Evolutionary conservation across 2,888 invertebrate species (phyloP).

Genomic region (Euplexia lucipara): DNA sequence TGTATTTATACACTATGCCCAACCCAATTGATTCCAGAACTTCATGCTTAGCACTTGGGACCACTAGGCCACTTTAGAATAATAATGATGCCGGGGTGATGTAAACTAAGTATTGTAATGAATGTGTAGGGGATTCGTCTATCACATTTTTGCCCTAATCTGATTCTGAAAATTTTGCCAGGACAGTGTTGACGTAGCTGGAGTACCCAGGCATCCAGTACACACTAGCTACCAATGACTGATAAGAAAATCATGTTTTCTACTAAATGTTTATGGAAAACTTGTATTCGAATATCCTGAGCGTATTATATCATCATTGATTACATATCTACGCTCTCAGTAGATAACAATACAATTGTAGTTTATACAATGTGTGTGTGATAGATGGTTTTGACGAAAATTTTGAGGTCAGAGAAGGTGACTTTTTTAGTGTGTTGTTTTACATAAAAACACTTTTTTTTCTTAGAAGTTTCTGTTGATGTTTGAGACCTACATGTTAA

Average conservation of each 20-base stretch:
- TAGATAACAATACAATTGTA: constrained; percentile 40
- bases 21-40: too few relatives aligned
- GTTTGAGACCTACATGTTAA: too few relatives aligned
- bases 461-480: background rate
- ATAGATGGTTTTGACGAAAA: constrained; percentile 41
- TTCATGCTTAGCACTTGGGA: too few relatives aligned
- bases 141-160: background rate
- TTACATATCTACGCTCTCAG: constrained; percentile 36
- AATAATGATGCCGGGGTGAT: too few relatives aligned
- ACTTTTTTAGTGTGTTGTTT: constrained; percentile 3
- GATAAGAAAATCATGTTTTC: constrained; percentile 12
- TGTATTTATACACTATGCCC: too few relatives aligned
- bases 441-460: background rate
- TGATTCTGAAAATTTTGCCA: background rate
- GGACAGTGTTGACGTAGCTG: too few relatives aligned
- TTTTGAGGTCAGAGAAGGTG: constrained; percentile 50
- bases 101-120: too few relatives aligned
- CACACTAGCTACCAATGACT: constrained; percentile 26
- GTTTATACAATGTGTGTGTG: constrained; percentile 34
- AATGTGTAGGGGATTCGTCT: too few relatives aligned
- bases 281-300: constrained; percentile 12
- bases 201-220: background rate
- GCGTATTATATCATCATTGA: constrained; percentile 41
- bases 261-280: constrained; percentile 18
- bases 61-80: too few relatives aligned